Evolutionary conservation across 2,888 invertebrate species (phyloP).

Genomic region (Drosophila limbata): DNA sequence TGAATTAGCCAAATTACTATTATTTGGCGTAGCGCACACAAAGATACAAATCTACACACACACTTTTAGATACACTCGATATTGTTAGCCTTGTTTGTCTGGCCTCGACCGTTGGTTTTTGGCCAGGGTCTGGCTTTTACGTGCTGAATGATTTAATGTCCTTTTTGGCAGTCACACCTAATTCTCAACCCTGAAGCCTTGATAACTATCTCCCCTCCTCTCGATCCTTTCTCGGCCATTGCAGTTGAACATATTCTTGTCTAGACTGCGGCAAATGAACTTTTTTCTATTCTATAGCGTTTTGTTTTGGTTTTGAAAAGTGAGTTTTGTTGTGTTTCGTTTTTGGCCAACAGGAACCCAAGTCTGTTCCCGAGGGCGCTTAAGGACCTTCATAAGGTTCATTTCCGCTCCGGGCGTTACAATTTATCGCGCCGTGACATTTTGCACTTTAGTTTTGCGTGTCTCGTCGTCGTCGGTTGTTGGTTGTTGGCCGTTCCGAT

Average conservation of each 20-base stretch:
- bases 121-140: constrained; percentile 53
- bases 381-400: constrained; percentile 64
- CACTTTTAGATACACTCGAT: constrained; percentile 31
- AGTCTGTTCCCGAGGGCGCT: constrained; percentile 31
- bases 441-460: constrained; percentile 76
- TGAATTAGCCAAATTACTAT: constrained; percentile 80
- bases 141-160: constrained; percentile 80
- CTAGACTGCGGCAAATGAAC: constrained; percentile 79
- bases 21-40: constrained; percentile 74
- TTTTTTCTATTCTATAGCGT: constrained; percentile 40
- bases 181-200: constrained; percentile 17
- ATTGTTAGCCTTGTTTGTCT: constrained; percentile 66
- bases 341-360: constrained; percentile 30
- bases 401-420: constrained; percentile 62
- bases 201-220: constrained; percentile 13
- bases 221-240: constrained; percentile 24
- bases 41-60: constrained; percentile 30
- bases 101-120: constrained; percentile 54
- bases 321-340: constrained; percentile 64
- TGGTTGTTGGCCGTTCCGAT: constrained; percentile 27
- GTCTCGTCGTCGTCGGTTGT: constrained; percentile 29
- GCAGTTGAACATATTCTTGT: constrained; percentile 72
- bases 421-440: constrained; percentile 77
- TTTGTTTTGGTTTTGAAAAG: constrained; percentile 60
- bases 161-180: constrained; percentile 77